Evolutionary conservation across 1,140 invertebrate genomes (phyloP).

Genomic region (Linepithema humile): DNA sequence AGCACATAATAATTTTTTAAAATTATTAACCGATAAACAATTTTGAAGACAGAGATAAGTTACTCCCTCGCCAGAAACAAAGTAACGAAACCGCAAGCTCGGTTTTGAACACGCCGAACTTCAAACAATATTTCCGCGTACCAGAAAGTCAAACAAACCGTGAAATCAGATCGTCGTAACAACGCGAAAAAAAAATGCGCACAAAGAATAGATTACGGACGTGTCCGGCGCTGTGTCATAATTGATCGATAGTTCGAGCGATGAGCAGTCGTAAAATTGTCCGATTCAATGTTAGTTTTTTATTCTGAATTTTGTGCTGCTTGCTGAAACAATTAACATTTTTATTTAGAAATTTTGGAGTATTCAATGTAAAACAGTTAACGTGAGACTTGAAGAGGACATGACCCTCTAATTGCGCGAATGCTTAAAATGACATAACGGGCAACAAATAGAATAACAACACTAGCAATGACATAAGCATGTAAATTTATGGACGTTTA

Average conservation of each 20-base stretch:
- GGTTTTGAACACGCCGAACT: constrained; percentile 47
- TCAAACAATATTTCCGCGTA: constrained; percentile 71
- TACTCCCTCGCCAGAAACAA: background rate
- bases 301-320: too few relatives aligned
- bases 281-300: too few relatives aligned
- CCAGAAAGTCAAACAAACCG: constrained; percentile 82
- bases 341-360: background rate
- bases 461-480: background rate
- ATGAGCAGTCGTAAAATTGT: background rate
- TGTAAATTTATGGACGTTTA: background rate
- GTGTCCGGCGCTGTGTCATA: constrained; percentile 39
- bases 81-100: constrained; percentile 49
- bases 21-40: background rate
- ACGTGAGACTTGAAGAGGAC: background rate
- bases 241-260: constrained; percentile 9
- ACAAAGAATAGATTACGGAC: constrained; percentile 5
- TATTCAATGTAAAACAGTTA: background rate
- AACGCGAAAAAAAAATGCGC: constrained; percentile 47
- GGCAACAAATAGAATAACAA: background rate
- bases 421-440: constrained; percentile 18
- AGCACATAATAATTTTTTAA: background rate
- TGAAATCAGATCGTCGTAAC: constrained; percentile 80
- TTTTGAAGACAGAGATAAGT: background rate
- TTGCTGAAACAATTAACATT: too few relatives aligned
- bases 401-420: background rate